Conservation (phyloP, 1,140 invertebrate genomes). For the Apocrypta bakeri region DNA sequence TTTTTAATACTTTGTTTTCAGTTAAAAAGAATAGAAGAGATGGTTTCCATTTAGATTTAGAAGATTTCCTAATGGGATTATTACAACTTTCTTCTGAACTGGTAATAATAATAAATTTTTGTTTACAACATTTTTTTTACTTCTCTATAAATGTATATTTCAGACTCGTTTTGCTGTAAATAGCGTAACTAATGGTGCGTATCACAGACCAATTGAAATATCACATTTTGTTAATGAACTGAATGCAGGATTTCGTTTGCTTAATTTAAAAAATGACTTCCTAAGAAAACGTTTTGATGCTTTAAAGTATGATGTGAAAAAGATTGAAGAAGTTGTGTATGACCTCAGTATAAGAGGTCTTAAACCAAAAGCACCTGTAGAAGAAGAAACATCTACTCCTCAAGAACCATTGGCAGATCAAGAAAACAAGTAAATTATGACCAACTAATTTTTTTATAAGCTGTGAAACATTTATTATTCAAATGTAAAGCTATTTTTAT, state of each 20-base stretch:
- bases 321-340: conserved; percentile 96
- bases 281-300: conserved; percentile 92
- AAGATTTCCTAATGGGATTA: conserved; percentile 92
- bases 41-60: conserved; percentile 91
- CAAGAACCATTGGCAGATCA: background rate
- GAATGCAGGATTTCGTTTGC: conserved; percentile 89
- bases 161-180: conserved; percentile 89
- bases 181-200: conserved; percentile 90
- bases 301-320: conserved; percentile 95
- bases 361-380: conserved; percentile 64
- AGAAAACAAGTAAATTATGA: background rate
- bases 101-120: conserved; percentile 69
- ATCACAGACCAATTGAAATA: conserved; percentile 86
- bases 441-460: background rate
- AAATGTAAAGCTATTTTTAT: too few relatives aligned
- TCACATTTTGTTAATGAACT: conserved; percentile 90
- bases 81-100: conserved; percentile 88
- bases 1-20: conserved; percentile 61
- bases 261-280: conserved; percentile 94
- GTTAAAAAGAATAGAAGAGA: conserved; percentile 77
- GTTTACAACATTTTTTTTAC: conserved; percentile 16
- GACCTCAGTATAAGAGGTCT: conserved; percentile 92
- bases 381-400: background rate
- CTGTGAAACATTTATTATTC: background rate
- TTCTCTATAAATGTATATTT: conserved; percentile 55